These are phyloP conservation scores for Etheostoma nigrum DNA, from an alignment of 2,797 vertebrate genomes.

Conservation along the genomic window DNA sequence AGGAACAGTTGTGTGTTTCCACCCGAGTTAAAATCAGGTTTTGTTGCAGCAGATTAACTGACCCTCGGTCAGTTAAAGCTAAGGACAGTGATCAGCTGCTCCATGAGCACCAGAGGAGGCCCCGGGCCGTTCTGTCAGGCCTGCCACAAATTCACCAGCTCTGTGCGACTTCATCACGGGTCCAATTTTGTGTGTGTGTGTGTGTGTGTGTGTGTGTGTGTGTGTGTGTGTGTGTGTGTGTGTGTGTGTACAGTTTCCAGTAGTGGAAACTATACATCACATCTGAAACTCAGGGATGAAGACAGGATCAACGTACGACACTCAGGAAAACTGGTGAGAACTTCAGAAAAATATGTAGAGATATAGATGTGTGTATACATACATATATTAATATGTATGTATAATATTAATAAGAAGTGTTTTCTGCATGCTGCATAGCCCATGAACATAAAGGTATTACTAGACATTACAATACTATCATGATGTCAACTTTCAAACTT, in stretches of 20 bases:
- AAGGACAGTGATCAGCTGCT: conserved; percentile 49
- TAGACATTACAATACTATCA: not conserved
- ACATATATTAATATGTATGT: too few relatives aligned
- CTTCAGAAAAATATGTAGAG: not conserved
- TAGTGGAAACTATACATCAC: conserved; percentile 26
- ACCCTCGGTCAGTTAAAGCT: conserved; percentile 31
- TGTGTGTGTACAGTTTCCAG: conserved; percentile 21
- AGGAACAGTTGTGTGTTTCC: conserved; percentile 16
- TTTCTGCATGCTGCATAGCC: not conserved
- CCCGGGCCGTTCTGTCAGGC: conserved; percentile 75
- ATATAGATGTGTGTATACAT: not conserved
- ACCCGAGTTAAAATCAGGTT: not conserved
- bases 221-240: conserved; percentile 11
- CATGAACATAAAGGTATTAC: not conserved
- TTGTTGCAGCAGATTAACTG: conserved; percentile 12
- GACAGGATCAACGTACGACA: conserved; percentile 42
- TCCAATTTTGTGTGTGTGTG: not conserved
- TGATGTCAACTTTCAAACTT: too few relatives aligned
- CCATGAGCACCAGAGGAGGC: conserved; percentile 51
- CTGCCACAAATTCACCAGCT: conserved; percentile 82
- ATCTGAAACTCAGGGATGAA: conserved; percentile 68
- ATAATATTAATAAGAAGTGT: too few relatives aligned
- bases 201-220: conserved; percentile 5
- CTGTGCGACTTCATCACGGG: conserved; percentile 80
- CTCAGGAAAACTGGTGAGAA: conserved; percentile 59